Base-by-base conservation (phyloP, 2,113 vertebrate species). In the Melanerpes aurifrons region DNA sequence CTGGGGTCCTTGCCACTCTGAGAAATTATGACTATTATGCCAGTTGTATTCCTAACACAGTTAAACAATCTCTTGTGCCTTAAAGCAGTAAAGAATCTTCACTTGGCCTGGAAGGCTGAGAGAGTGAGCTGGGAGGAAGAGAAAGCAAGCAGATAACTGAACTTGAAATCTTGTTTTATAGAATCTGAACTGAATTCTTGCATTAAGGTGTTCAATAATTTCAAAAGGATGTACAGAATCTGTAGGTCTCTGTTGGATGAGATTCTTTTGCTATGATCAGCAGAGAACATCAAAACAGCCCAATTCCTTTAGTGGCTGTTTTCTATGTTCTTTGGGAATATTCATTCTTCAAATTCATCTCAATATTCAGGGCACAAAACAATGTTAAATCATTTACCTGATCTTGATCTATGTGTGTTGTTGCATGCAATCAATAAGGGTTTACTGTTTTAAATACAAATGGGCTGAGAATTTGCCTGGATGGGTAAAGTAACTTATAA, bases 11-110 rank as follows among this genome's bases (percentile, higher is more conserved):
- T 43, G 99, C 99, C 12, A 94, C 98, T 2, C 97, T 99, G 71
- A 97, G 96, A 53, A 98, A 99, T 96, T 98, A 98, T 14, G 98
- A 99, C 75, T 99, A 99, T 97, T 99, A 99, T 35, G 86, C 97
- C 66, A 98, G 97, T 95, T 98, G 98, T 90, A 98, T 99, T 25
- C 99, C 99, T 10, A 97, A 97, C 80, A 97, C 97, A 0, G 98
- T 99, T 84, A 98, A 98, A 90, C 97, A 97, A 25, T 98, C 98
- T 10, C 98, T 99, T 64, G 96, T 97, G 67, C 98, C 98, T 73
- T 98, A 89, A 97, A 84, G 63, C 21, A 87, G 21, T 26, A 45
- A 71, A 48, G 19, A 18, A 12, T 59, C n/a, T 32, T 78, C 11
- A 31, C 62, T 86, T 83, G 63, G 22, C 53, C 47, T 91, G 47